Evolutionary conservation across 92 coral and sea anemone genomes (phyloP), one percentile per base, ranked within the genome.

Genomic region (Paragorgia papillata): DNA sequence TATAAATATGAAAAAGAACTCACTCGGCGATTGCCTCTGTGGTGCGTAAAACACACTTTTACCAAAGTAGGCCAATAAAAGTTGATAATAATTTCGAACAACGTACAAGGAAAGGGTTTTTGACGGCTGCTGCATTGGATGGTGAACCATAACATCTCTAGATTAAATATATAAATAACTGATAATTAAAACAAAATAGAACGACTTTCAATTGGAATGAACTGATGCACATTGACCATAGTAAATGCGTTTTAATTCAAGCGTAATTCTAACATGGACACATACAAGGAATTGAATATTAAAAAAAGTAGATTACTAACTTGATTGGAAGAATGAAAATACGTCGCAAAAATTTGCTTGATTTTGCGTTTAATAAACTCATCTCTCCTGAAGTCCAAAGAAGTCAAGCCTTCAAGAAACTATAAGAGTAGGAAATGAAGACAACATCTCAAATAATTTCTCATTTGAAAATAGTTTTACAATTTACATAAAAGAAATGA

Each of bases 381-480:
- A 29, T 94, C 98, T 65, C 90, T 84, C 61, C 76, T 86, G 84
- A 91, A 89, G 82, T 91, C 97, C 67, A 94, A 62, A 31, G 85
- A 66, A 1, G 97, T 80, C 2, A 94, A 84, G 25, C 98, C 98
- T 74, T 86, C 92, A 12, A 94, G 80, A 74, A 94, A 94, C 97
- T 93, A 57, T 6, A 79, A 12, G 41, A 74, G 37, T 62, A 40
- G 4, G 0, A 22, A 44, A 21, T 27, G 39, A 31, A 64, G 19
- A 14, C 9, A 57, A 57, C 1, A 7, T 17, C 14, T 3, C 2
- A 49, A 27, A 12, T 20, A 73, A n/a, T n/a, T n/a, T n/a, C n/a
- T n/a, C n/a, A n/a, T n/a, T n/a, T n/a, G n/a, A n/a, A n/a, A n/a
- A n/a, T n/a, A n/a, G n/a, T n/a, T n/a, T n/a, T n/a, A n/a, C n/a